A percentile compares a stretch with the other conserved stretches of the same genome.
phyloP scores from a whole-genome alignment of 2,888 invertebrate genomes.

The Pilophorus perplexus region DNA sequence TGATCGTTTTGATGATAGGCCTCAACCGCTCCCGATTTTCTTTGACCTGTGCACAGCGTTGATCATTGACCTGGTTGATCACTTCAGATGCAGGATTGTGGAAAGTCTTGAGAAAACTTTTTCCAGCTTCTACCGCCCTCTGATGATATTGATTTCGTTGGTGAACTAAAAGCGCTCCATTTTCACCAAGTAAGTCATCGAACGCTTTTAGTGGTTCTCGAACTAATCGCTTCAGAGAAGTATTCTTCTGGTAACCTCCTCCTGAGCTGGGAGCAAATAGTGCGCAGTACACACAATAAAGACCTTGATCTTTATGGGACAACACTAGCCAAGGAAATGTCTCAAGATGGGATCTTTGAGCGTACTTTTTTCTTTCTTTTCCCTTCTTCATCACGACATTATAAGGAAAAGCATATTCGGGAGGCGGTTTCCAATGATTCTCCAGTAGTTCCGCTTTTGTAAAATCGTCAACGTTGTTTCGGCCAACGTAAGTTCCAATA shows the following conservation, averaged over 20 bases:
- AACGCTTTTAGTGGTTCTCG: background rate
- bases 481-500: no score
- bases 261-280: background rate
- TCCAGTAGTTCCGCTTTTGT: no score
- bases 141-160: background rate
- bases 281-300: background rate
- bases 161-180: background rate
- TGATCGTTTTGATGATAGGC: no score
- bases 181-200: slow-evolving; percentile 6
- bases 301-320: no score
- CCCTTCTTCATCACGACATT: no score
- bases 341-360: no score
- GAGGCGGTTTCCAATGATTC: no score
- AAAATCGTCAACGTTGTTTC: no score
- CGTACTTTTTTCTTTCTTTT: no score
- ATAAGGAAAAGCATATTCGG: no score
- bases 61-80: background rate
- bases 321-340: no score
- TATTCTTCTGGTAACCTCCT: background rate
- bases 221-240: slow-evolving; percentile 5
- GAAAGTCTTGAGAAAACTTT: slow-evolving; percentile 1
- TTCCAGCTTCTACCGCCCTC: background rate
- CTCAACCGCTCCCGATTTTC: no score
- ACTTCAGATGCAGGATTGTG: background rate
- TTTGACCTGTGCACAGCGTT: background rate